A percentile compares a stretch with the other conserved stretches of the same genome.
Conservation (phyloP, 2,113 vertebrate genomes). For the Notechis scutatus region DNA sequence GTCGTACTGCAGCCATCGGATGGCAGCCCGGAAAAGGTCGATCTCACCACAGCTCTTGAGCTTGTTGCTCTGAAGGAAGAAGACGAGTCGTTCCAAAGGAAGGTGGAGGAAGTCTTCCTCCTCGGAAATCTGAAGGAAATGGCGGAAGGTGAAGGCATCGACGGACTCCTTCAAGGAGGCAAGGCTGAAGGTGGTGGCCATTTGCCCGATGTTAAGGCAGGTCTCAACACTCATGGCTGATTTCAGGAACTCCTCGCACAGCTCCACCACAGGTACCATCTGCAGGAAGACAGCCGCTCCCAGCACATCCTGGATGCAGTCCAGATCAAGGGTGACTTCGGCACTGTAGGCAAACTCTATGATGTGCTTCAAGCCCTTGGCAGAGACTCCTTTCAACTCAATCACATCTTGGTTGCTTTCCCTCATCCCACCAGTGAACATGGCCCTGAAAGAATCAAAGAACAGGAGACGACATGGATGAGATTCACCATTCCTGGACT, state of each 20-base stretch:
- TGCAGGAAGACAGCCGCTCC: constrained; percentile 96
- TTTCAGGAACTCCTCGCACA: constrained; percentile 96
- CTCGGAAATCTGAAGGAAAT: constrained; percentile 93
- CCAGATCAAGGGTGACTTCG: constrained; percentile 91
- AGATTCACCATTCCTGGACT: not conserved
- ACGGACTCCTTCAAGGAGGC: constrained; percentile 91
- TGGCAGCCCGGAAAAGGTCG: constrained; percentile 86
- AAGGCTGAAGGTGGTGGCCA: constrained; percentile 95
- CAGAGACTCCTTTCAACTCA: constrained; percentile 89
- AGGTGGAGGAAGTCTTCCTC: constrained; percentile 96
- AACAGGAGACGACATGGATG: constrained; percentile 16
- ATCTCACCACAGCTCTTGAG: constrained; percentile 91
- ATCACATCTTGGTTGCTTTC: constrained; percentile 90
- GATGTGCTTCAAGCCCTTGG: constrained; percentile 90
- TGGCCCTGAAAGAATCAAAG: constrained; percentile 78
- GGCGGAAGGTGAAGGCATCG: constrained; percentile 89
- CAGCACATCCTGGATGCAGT: constrained; percentile 95
- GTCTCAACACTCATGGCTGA: constrained; percentile 97
- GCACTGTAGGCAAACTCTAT: constrained; percentile 97
- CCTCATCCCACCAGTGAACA: constrained; percentile 97
- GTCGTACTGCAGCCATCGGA: constrained; percentile 89
- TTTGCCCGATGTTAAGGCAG: constrained; percentile 93
- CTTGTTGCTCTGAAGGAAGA: constrained; percentile 96
- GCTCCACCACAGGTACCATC: constrained; percentile 94
- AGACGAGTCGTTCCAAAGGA: constrained; percentile 88